phyloP scores from a whole-genome alignment of 2,797 vertebrate genomes.

The Chelon labrosus region DNA sequence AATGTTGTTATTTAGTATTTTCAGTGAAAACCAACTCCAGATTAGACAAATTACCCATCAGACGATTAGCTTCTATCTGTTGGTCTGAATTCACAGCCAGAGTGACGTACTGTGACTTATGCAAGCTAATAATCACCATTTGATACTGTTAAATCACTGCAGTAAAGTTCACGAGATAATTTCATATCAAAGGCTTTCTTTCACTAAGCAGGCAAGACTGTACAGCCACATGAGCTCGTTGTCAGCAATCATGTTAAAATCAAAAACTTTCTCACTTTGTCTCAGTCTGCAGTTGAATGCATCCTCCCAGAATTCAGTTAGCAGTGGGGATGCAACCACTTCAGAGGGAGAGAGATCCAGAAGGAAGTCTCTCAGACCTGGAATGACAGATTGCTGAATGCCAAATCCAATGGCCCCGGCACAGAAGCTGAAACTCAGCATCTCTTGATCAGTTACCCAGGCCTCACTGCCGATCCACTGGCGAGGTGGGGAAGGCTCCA shows the following conservation, averaged over 20 bases:
- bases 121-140: neutral
- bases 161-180: no score
- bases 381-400: conserved; percentile 73
- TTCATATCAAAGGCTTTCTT: no score
- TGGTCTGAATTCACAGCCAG: no score
- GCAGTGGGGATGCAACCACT: conserved; percentile 51
- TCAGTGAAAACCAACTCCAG: neutral
- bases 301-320: conserved; percentile 80
- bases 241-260: no score
- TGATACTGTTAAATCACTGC: neutral
- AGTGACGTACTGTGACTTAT: neutral
- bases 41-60: no score
- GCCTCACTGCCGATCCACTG: conserved; percentile 81
- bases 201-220: no score
- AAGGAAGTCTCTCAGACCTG: conserved; percentile 76
- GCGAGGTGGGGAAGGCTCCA: conserved; percentile 54
- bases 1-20: no score
- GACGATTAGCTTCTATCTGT: no score
- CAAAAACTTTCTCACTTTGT: conserved; percentile 26
- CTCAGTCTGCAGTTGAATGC: conserved; percentile 68
- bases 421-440: conserved; percentile 61
- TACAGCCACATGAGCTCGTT: no score
- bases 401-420: conserved; percentile 77
- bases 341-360: conserved; percentile 49
- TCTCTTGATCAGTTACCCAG: conserved; percentile 71